phyloP scores from a whole-genome alignment of 2,888 invertebrate species.

The Metacarcinus magister region DNA sequence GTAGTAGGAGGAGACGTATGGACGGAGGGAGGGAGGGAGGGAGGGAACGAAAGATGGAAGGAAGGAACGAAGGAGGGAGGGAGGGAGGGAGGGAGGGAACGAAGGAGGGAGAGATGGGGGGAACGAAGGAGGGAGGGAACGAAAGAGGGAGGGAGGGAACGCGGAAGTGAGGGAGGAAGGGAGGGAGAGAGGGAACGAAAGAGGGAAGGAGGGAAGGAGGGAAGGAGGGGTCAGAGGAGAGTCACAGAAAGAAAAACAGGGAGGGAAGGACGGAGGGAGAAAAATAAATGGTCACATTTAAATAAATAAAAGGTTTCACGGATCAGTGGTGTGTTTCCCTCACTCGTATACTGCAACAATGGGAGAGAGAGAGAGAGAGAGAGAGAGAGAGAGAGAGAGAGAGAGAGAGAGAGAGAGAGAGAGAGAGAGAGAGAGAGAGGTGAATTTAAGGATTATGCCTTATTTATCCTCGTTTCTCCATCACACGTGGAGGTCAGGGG shows the following conservation, averaged over 20 bases:
- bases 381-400: background rate
- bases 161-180: too few relatives aligned
- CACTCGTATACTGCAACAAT: too few relatives aligned
- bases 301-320: background rate
- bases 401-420: slow-evolving; percentile 54
- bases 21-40: background rate
- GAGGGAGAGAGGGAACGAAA: too few relatives aligned
- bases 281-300: background rate
- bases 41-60: background rate
- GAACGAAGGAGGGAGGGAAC: background rate
- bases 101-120: background rate
- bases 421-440: background rate
- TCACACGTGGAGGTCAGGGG: background rate
- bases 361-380: too few relatives aligned
- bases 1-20: background rate
- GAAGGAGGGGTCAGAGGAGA: too few relatives aligned
- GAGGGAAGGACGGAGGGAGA: too few relatives aligned
- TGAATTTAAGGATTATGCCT: background rate
- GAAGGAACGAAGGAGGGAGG: background rate
- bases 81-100: background rate
- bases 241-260: too few relatives aligned
- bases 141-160: too few relatives aligned
- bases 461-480: background rate
- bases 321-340: too few relatives aligned
- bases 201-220: too few relatives aligned